Conservation (phyloP, 2,113 vertebrate genomes). For the Tyto alba region DNA sequence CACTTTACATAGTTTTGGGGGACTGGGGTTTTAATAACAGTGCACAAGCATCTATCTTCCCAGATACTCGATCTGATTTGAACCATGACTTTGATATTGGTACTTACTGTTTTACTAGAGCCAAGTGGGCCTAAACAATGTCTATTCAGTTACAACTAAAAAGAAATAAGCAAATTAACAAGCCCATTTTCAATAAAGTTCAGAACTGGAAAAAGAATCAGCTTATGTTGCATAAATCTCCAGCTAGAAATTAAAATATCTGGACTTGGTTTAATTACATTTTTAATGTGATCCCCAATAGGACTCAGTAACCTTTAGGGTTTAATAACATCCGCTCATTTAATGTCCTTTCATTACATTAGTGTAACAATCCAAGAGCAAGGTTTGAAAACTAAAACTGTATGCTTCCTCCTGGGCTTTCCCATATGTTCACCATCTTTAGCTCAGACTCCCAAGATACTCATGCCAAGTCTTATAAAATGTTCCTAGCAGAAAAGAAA, state of each 20-base stretch:
- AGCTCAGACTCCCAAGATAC: not conserved
- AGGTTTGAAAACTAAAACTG: constrained; percentile 7
- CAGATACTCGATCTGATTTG: constrained; percentile 54
- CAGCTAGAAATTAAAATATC: constrained; percentile 30
- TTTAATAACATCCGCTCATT: constrained; percentile 49
- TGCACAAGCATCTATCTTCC: constrained; percentile 7
- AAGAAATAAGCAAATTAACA: constrained; percentile 53
- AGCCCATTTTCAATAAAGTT: constrained; percentile 20
- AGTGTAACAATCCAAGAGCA: not conserved
- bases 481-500: not conserved
- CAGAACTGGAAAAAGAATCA: not conserved
- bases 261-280: constrained; percentile 27
- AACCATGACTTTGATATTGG: constrained; percentile 27
- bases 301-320: constrained; percentile 2
- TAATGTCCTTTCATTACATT: constrained; percentile 14
- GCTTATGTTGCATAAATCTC: not conserved
- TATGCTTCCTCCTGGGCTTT: not conserved
- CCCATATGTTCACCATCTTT: constrained; percentile 31
- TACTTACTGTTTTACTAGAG: constrained; percentile 50
- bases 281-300: constrained; percentile 21
- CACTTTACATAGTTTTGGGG: not conserved
- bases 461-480: not conserved
- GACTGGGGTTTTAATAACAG: constrained; percentile 51
- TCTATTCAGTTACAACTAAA: constrained; percentile 55
- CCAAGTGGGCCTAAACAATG: constrained; percentile 29